Conservation (phyloP, 1,140 invertebrate species). For the Cherax destructor region DNA sequence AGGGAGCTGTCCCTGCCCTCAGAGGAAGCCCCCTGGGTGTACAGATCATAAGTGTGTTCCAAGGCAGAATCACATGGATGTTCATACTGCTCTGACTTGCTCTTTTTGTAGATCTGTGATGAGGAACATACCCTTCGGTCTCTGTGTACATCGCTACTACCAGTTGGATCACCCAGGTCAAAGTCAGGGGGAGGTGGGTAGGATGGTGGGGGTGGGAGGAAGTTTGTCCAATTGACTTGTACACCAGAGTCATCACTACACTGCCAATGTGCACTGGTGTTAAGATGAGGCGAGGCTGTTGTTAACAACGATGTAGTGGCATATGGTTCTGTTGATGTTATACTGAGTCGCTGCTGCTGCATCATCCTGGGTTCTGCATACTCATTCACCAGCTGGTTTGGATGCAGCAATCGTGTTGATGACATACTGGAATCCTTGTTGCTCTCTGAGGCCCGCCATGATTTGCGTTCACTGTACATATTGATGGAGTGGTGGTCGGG, state of each 20-base stretch:
- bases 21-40: conserved; percentile 50
- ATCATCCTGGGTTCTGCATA: conserved; percentile 67
- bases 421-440: conserved; percentile 68
- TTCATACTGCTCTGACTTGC: conserved; percentile 57
- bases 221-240: conserved; percentile 66
- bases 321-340: conserved; percentile 61
- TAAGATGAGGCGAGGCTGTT: conserved; percentile 53
- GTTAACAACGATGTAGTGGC: conserved; percentile 68
- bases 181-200: conserved; percentile 65
- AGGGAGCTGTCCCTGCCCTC: conserved; percentile 6
- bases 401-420: conserved; percentile 53
- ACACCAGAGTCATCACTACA: conserved; percentile 49
- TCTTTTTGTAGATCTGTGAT: conserved; percentile 40
- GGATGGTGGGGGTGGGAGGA: conserved; percentile 69
- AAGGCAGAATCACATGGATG: conserved; percentile 62
- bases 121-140: background rate
- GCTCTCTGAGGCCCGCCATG: conserved; percentile 67
- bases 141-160: background rate
- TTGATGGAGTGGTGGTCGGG: conserved; percentile 63
- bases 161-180: conserved; percentile 39
- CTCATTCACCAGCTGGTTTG: conserved; percentile 67
- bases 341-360: conserved; percentile 27
- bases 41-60: conserved; percentile 69
- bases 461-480: conserved; percentile 71
- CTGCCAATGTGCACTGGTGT: conserved; percentile 35